Evolutionary conservation across 2,113 vertebrate genomes (phyloP).

Genomic region (Oncorhynchus masou): DNA sequence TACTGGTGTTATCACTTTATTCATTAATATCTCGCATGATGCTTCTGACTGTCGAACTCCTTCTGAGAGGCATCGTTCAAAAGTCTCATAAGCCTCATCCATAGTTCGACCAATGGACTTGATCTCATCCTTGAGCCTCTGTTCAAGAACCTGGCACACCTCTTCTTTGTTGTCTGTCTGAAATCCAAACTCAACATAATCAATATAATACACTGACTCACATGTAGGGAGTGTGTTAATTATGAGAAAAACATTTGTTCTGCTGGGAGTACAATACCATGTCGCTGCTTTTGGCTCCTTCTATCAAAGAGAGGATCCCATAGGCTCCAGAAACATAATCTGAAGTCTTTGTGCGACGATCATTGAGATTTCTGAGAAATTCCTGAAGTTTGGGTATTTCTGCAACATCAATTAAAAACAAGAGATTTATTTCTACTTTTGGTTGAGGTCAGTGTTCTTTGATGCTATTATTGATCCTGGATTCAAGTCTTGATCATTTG

Average conservation of each 20-base stretch:
- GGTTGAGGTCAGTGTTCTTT: too few relatives aligned
- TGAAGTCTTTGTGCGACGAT: background rate
- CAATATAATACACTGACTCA: background rate
- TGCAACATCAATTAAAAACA: background rate
- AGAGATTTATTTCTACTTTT: too few relatives aligned
- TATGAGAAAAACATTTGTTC: background rate
- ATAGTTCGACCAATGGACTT: background rate
- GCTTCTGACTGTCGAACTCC: background rate
- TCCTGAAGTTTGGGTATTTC: slow-evolving; percentile 8
- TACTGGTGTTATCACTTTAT: background rate
- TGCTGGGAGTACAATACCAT: background rate
- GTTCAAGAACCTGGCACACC: background rate
- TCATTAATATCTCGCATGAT: background rate
- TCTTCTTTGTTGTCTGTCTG: background rate
- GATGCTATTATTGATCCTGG: too few relatives aligned
- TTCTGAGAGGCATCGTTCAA: background rate
- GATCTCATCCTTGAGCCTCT: background rate
- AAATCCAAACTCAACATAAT: background rate
- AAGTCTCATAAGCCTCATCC: background rate
- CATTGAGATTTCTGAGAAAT: background rate
- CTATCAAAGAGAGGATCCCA: background rate
- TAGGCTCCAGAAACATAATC: slow-evolving; percentile 3
- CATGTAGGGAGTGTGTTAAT: background rate
- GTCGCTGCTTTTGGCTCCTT: background rate
- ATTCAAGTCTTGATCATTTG: too few relatives aligned